Conservation (phyloP, 2,797 vertebrate species). For the Danio kyathit region DNA sequence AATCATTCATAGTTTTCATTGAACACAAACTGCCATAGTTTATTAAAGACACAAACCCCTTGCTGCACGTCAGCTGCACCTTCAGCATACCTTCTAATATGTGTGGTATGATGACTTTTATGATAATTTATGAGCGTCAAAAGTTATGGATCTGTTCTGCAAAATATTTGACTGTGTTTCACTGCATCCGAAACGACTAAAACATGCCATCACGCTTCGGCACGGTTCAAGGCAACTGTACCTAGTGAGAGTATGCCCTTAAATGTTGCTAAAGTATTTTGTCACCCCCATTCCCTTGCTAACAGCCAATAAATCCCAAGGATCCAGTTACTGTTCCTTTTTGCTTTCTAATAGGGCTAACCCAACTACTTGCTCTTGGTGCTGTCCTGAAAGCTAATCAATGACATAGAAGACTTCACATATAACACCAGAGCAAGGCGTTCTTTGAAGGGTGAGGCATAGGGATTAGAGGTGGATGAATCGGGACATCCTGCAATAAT, state of each 20-base stretch:
- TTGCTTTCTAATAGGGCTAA: conserved; percentile 37
- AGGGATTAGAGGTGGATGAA: conserved; percentile 77
- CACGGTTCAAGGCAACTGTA: too few species aligned
- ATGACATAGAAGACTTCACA: conserved; percentile 61
- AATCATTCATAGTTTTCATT: too few species aligned
- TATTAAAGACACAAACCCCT: too few species aligned
- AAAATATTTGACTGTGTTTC: too few species aligned
- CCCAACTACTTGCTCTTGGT: conserved; percentile 10
- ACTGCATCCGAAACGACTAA: too few species aligned
- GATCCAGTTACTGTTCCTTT: conserved; percentile 26
- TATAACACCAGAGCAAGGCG: conserved; percentile 73
- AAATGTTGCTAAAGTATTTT: conserved; percentile 51
- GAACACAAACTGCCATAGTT: too few species aligned
- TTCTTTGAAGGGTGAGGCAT: conserved; percentile 68
- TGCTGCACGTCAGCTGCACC: too few species aligned
- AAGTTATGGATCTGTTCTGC: too few species aligned
- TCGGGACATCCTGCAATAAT: conserved; percentile 78
- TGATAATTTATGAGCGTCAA: too few species aligned
- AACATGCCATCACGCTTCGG: too few species aligned
- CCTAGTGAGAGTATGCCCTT: not conserved
- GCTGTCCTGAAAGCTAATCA: conserved; percentile 65
- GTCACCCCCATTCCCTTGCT: conserved; percentile 26
- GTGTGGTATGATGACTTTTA: too few species aligned
- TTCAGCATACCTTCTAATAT: too few species aligned
- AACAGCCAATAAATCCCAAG: conserved; percentile 10